These are phyloP conservation scores for Pterostichus niger DNA, from an alignment of 2,888 invertebrate species.

Conservation along the genomic window DNA sequence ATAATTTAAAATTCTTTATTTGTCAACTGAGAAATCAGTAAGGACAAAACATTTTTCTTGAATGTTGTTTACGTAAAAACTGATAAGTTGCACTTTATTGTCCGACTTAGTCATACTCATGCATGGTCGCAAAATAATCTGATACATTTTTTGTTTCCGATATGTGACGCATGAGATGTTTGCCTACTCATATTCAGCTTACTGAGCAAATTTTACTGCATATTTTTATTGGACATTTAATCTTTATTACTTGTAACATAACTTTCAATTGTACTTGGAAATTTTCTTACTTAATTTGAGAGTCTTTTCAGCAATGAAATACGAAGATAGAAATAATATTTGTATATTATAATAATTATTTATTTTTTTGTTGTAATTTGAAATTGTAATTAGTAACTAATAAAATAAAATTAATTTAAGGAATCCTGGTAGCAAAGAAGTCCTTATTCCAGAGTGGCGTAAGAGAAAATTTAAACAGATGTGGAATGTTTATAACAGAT, in stretches of 20 bases:
- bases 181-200: slow-evolving; percentile 16
- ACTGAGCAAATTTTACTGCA: background rate
- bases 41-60: too few relatives aligned
- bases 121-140: background rate
- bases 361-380: background rate
- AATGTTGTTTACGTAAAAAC: too few relatives aligned
- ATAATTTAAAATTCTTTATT: background rate
- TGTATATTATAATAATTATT: too few relatives aligned
- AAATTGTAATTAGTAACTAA: background rate
- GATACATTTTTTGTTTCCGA: slow-evolving; percentile 5
- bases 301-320: slow-evolving; percentile 1
- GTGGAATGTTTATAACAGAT: slow-evolving; percentile 75
- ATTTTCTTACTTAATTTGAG: slow-evolving; percentile 1
- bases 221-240: slow-evolving; percentile 33
- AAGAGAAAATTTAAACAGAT: slow-evolving; percentile 74
- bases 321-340: too few relatives aligned
- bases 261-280: slow-evolving; percentile 31
- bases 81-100: too few relatives aligned
- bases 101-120: too few relatives aligned
- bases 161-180: slow-evolving; percentile 22
- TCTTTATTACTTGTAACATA: slow-evolving; percentile 14
- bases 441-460: slow-evolving; percentile 78
- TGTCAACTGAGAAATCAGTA: too few relatives aligned
- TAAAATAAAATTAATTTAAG: slow-evolving; percentile 73
- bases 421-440: slow-evolving; percentile 83